Evolutionary conservation across 2,888 invertebrate species (phyloP).

Genomic region (Zygaena filipendulae): DNA sequence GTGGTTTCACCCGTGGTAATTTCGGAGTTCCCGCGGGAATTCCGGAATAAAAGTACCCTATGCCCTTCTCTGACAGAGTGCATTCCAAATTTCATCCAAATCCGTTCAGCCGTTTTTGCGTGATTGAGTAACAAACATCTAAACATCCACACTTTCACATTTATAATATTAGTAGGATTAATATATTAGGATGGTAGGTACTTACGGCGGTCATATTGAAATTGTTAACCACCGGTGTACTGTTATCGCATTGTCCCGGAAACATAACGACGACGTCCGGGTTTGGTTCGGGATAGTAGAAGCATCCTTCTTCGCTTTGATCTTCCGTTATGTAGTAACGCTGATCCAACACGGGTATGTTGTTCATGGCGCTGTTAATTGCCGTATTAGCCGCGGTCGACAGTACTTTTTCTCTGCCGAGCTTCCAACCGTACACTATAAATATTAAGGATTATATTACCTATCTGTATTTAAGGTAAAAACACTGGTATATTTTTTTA

Average conservation of each 20-base stretch:
- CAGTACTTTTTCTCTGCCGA: slow-evolving; percentile 33
- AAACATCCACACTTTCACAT: too few relatives aligned
- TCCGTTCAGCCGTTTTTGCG: too few relatives aligned
- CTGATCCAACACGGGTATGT: slow-evolving; percentile 25
- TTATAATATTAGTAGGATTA: too few relatives aligned
- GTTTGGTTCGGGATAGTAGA: slow-evolving; percentile 37
- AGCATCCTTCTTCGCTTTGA: slow-evolving; percentile 33
- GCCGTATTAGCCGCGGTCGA: slow-evolving; percentile 17
- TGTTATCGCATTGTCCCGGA: slow-evolving; percentile 36
- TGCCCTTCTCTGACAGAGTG: too few relatives aligned
- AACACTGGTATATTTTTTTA: too few relatives aligned
- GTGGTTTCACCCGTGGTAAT: too few relatives aligned
- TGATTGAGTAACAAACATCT: too few relatives aligned
- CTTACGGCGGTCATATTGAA: slow-evolving; percentile 28
- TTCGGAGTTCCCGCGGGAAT: too few relatives aligned
- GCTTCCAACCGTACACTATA: slow-evolving; percentile 44
- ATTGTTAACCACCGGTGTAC: slow-evolving; percentile 22
- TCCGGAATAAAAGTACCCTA: too few relatives aligned
- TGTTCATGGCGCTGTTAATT: slow-evolving; percentile 26
- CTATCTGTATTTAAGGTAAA: too few relatives aligned
- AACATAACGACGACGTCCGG: slow-evolving; percentile 33
- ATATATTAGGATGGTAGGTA: slow-evolving; percentile 1
- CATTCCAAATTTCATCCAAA: too few relatives aligned
- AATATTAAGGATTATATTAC: too few relatives aligned
- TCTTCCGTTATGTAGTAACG: slow-evolving; percentile 26